Conservation (phyloP, 2,113 vertebrate genomes). For the Plecotus auritus region DNA sequence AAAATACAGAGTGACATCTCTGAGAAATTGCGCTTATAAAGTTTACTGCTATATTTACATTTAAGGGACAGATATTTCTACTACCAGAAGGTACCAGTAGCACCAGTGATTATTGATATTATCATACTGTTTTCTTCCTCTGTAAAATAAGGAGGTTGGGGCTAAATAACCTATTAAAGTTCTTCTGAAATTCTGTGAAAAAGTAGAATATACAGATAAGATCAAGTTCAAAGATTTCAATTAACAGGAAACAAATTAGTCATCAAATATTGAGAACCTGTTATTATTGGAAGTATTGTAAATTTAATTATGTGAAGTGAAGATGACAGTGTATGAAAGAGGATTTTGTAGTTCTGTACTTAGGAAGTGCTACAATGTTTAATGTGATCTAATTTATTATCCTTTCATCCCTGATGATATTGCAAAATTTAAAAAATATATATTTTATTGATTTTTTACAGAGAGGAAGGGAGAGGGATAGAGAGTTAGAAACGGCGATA, state of each 20-base stretch:
- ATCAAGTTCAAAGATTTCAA: conserved; percentile 3
- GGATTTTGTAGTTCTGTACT: neutral
- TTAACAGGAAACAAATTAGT: neutral
- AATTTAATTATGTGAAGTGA: neutral
- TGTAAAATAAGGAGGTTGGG: neutral
- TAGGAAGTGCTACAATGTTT: neutral
- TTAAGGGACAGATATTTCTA: neutral
- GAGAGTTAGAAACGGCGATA: too few species aligned
- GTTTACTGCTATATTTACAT: neutral
- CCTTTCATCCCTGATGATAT: neutral
- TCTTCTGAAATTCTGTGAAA: conserved; percentile 33
- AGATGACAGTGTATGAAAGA: neutral
- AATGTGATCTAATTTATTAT: neutral
- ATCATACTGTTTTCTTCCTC: neutral
- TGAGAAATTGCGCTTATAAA: neutral
- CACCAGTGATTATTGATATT: neutral
- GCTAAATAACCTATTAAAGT: neutral
- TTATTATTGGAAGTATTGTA: neutral
- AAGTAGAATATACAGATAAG: neutral
- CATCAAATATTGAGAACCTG: neutral
- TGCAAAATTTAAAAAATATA: neutral
- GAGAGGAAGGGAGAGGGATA: too few species aligned
- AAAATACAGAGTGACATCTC: neutral
- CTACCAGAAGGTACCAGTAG: neutral
- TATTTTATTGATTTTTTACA: too few species aligned